Evolutionary conservation across 2,888 invertebrate genomes (phyloP).

Genomic region (Drosophila aldrichi): DNA sequence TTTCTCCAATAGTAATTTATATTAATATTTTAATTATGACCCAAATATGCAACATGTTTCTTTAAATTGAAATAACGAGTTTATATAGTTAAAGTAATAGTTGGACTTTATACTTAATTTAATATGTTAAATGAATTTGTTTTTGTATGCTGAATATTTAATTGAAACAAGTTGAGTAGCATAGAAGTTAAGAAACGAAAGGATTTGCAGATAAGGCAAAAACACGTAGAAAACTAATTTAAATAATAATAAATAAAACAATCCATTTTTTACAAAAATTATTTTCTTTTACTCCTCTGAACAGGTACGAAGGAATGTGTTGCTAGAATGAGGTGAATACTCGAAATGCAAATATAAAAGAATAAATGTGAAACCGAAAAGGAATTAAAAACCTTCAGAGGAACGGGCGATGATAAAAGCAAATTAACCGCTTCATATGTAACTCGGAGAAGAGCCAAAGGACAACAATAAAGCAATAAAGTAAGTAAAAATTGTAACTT

Average conservation of each 20-base stretch:
- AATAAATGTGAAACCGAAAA: slow-evolving; percentile 39
- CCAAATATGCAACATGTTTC: too few species aligned
- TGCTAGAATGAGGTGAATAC: slow-evolving; percentile 43
- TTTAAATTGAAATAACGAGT: too few species aligned
- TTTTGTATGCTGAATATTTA: too few species aligned
- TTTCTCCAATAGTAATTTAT: too few species aligned
- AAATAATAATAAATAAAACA: background rate
- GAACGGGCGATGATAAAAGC: slow-evolving; percentile 15
- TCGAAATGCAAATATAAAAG: slow-evolving; percentile 26
- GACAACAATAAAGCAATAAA: slow-evolving; percentile 18
- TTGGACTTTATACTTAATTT: too few species aligned
- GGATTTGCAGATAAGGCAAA: too few species aligned
- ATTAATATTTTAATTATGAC: too few species aligned
- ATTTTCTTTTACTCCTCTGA: slow-evolving; percentile 25
- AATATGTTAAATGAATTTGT: too few species aligned
- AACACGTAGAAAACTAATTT: too few species aligned
- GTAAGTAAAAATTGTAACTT: slow-evolving; percentile 62
- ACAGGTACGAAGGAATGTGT: slow-evolving; percentile 47
- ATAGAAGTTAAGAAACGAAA: too few species aligned
- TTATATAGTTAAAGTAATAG: too few species aligned
- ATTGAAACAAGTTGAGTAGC: too few species aligned
- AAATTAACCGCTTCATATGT: slow-evolving; percentile 19
- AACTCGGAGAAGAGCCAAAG: slow-evolving; percentile 9
- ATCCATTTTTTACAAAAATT: background rate
- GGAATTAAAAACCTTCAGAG: slow-evolving; percentile 12